Base-by-base conservation (phyloP, 2,888 invertebrate genomes). In the Drosophila niveifrons region DNA sequence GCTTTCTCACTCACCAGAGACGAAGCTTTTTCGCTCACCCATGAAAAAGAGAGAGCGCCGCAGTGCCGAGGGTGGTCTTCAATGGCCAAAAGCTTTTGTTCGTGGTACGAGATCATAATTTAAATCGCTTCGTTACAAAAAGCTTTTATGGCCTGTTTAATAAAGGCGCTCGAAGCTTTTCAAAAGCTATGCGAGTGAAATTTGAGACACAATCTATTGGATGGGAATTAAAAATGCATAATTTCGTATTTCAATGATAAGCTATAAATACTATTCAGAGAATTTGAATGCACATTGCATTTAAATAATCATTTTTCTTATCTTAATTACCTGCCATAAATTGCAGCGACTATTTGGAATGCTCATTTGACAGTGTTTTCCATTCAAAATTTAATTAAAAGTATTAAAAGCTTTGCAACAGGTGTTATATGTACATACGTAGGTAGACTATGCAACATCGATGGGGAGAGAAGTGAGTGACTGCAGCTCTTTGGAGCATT, bases 381-480 rank as follows among this genome's bases (percentile, higher is more conserved):
- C 56, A 70, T 51, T 50, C 47, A 41, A 70, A 55, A 63, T 68
- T 68, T 76, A 73, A 81, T 81, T 81, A 73, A 87, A 79, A 71
- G 70, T 79, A 65, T 70, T 88, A 85, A 88, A 82, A 88, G 80
- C 85, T 72, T 73, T 67, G 56, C 65, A 11, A 13, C 88, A 82
- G 88, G 82, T 82, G 82, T 79, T 72, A 39, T 41, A 29, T 48
- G 50, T 39, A 63, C 31, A 34, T 17, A 53, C 18, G 36, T 23
- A 31, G 31, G n/a, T n/a, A n/a, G n/a, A n/a, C 3, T 46, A 48
- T 44, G 39, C 36, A n/a, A 11, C n/a, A n/a, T 34, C 31, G 31
- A 53, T 23, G 15, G 31, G 17, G 29, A 34, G 18, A 10, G 39
- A 10, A 23, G 29, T 10, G 8, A n/a, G 31, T 9, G 13, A 46